Percentiles rank a stretch among this genome's conserved stretches.
phyloP scores from a whole-genome alignment of 2,888 invertebrate species.

The Cerastis rubricosa region DNA sequence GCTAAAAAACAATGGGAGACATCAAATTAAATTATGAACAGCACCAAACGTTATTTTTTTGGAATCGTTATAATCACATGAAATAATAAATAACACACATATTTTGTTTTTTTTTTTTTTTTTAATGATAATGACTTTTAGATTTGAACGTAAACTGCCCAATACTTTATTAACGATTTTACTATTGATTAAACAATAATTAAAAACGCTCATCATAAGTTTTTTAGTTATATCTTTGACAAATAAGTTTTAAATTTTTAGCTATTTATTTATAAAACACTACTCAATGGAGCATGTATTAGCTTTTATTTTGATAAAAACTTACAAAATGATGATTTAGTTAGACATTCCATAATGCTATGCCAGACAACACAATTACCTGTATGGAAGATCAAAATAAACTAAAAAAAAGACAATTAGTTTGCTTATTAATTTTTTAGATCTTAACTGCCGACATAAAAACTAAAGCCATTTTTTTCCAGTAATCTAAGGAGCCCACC shows the following conservation, averaged over 20 bases:
- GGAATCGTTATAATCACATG: slow-evolving; percentile 69
- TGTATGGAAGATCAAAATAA: not conserved
- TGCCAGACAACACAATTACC: not conserved
- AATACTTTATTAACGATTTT: not conserved
- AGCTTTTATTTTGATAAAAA: slow-evolving; percentile 5
- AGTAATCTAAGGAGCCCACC: slow-evolving; percentile 19
- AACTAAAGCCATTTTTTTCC: not conserved
- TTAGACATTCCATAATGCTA: not conserved
- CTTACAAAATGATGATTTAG: not conserved
- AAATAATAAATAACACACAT: slow-evolving; percentile 47
- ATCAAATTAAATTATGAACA: slow-evolving; percentile 71
- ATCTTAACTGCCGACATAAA: not conserved
- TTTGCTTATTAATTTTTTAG: not conserved
- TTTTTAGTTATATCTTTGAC: not conserved
- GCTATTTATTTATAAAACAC: too few species aligned
- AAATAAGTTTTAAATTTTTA: not conserved
- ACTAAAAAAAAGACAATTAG: not conserved
- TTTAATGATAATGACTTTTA: not conserved
- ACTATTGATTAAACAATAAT: not conserved
- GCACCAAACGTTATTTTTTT: slow-evolving; percentile 72
- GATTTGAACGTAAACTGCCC: slow-evolving; percentile 11
- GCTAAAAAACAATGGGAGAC: slow-evolving; percentile 57
- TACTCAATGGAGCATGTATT: not conserved
- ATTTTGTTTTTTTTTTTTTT: slow-evolving; percentile 62
- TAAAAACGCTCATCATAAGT: not conserved